A percentile compares a stretch with the other conserved stretches of the same genome.
phyloP scores from a whole-genome alignment of 2,797 vertebrate genomes.

The Hephaestus fuliginosus region DNA sequence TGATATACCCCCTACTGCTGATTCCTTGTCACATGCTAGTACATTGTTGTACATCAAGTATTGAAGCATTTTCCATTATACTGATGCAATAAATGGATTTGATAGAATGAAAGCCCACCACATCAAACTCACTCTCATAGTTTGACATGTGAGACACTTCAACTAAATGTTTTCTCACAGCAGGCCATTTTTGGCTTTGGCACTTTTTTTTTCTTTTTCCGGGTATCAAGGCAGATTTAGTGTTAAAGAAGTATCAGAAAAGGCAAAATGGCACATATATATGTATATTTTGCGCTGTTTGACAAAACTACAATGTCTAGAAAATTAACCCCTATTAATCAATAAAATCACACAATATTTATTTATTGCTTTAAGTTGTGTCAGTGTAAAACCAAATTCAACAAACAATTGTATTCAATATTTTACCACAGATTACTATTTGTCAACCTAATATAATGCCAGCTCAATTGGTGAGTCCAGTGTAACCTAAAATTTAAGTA shows the following conservation, averaged over 20 bases:
- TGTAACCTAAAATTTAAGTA: not conserved
- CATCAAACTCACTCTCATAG: slow-evolving; percentile 32
- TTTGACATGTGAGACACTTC: slow-evolving; percentile 42
- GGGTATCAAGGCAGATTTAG: slow-evolving; percentile 15
- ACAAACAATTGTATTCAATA: not conserved
- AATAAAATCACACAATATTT: not conserved
- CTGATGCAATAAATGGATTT: slow-evolving; percentile 48
- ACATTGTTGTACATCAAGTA: slow-evolving; percentile 62
- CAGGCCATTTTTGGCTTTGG: slow-evolving; percentile 6
- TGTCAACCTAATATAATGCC: not conserved
- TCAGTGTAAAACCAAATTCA: not conserved
- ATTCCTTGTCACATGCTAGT: slow-evolving; percentile 59
- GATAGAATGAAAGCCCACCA: slow-evolving; percentile 40
- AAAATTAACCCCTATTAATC: not conserved
- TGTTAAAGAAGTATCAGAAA: not conserved
- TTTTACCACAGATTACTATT: not conserved
- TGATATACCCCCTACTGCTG: slow-evolving; percentile 62
- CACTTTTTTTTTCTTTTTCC: slow-evolving; percentile 3
- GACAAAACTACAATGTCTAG: not conserved
- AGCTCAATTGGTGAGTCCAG: not conserved
- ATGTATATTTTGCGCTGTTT: not conserved
- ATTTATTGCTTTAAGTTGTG: too few relatives aligned
- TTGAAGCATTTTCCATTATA: slow-evolving; percentile 53
- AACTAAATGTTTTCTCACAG: slow-evolving; percentile 31
- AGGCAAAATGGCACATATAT: not conserved